These are phyloP conservation scores for Stichodactyla helianthus DNA, from an alignment of 64 coral and sea anemone species.

Conservation along the genomic window DNA sequence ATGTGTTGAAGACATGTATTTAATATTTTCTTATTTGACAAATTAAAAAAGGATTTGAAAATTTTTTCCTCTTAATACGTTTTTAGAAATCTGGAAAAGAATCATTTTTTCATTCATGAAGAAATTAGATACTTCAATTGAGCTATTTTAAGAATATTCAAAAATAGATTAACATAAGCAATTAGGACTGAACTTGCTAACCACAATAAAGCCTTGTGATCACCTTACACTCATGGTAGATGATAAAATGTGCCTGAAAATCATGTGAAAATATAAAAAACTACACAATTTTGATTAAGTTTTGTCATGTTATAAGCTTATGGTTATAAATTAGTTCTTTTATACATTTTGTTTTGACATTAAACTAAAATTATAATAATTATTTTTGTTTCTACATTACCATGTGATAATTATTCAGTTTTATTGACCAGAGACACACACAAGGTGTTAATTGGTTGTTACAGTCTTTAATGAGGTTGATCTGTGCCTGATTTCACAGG, in stretches of 20 bases:
- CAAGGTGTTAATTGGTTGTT: background rate
- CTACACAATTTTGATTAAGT: background rate
- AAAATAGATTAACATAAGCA: conserved; percentile 16
- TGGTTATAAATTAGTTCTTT: background rate
- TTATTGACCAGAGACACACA: background rate
- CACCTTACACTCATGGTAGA: background rate
- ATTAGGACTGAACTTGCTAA: background rate
- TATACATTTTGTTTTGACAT: background rate
- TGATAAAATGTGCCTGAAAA: background rate
- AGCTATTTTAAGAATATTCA: conserved; percentile 7
- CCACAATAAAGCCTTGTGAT: background rate
- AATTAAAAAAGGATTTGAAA: no score
- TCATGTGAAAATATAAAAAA: background rate
- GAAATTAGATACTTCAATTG: conserved; percentile 8
- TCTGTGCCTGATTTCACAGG: background rate
- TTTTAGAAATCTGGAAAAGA: background rate
- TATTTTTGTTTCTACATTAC: conserved; percentile 1
- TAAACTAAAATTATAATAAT: background rate
- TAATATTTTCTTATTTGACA: no score
- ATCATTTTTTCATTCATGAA: background rate
- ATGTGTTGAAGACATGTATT: no score
- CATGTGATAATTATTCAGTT: conserved; percentile 4
- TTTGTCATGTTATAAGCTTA: background rate
- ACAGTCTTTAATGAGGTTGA: background rate
- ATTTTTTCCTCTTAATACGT: background rate